Evolutionary conservation across 37 sponge, comb jelly and placozoan genomes (phyloP).

Genomic region (Spongia lamella): DNA sequence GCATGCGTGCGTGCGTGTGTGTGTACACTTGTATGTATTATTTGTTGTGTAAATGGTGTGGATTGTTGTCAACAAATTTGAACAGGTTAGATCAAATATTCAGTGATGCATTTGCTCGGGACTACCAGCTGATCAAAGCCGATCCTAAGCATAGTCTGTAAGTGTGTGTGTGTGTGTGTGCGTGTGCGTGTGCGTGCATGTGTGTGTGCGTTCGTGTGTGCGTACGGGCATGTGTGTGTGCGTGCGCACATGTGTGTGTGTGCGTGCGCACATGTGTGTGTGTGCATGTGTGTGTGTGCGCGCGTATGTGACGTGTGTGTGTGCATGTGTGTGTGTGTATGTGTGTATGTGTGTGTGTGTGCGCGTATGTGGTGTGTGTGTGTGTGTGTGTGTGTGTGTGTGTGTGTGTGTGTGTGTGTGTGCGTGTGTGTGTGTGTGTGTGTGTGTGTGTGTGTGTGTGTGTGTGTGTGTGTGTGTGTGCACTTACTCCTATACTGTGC

Average conservation of each 20-base stretch:
- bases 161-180: conserved; percentile 19
- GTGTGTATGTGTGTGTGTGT: conserved; percentile 15
- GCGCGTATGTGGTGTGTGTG: too few species aligned
- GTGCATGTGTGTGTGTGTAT: too few species aligned
- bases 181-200: too few species aligned
- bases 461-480: conserved; percentile 2
- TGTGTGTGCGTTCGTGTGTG: too few species aligned
- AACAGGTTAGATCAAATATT: conserved; percentile 85
- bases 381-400: conserved; percentile 13
- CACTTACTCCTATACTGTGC: not conserved
- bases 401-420: conserved; percentile 7
- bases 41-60: not conserved
- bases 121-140: conserved; percentile 86
- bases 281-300: conserved; percentile 7
- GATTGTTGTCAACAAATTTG: not conserved
- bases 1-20: conserved; percentile 19
- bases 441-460: not conserved
- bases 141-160: conserved; percentile 84
- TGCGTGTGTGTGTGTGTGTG: conserved; percentile 13
- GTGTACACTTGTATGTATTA: not conserved
- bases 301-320: too few species aligned
- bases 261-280: not conserved
- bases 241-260: not conserved
- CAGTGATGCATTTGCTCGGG: conserved; percentile 92
- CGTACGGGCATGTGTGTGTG: not conserved